A percentile compares a stretch with the other conserved stretches of the same genome.
phyloP scores from a whole-genome alignment of 2,797 vertebrate genomes.

The Pipistrellus pygmaeus region DNA sequence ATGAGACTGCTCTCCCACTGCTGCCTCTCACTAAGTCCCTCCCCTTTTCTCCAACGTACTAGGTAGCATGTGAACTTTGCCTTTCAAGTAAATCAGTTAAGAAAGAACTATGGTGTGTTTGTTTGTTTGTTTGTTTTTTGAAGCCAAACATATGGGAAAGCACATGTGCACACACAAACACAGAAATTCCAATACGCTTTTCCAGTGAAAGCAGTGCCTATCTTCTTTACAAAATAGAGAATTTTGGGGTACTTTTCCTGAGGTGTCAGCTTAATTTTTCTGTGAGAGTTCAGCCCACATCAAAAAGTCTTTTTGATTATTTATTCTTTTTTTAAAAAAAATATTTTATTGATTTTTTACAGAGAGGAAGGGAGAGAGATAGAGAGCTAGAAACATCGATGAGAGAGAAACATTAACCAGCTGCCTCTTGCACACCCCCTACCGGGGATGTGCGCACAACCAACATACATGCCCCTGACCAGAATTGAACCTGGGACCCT shows the following conservation, averaged over 20 bases:
- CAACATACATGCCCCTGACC: too few relatives aligned
- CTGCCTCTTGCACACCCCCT: too few relatives aligned
- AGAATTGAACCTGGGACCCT: too few relatives aligned
- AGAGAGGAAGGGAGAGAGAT: too few relatives aligned
- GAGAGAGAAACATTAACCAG: too few relatives aligned
- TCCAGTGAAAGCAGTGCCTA: neutral
- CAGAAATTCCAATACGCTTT: neutral
- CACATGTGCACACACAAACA: neutral
- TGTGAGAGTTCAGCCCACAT: conserved; percentile 44
- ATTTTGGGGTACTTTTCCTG: neutral
- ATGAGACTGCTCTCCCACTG: neutral
- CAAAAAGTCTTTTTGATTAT: conserved; percentile 71
- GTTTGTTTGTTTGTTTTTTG: neutral
- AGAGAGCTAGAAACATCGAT: too few relatives aligned
- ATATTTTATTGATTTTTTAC: too few relatives aligned
- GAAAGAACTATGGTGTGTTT: neutral
- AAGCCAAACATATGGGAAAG: neutral
- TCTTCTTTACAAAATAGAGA: neutral
- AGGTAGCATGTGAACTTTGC: neutral
- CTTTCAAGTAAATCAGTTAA: neutral
- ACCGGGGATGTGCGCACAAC: too few relatives aligned
- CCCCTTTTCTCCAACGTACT: neutral
- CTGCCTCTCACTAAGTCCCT: neutral
- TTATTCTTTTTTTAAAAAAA: conserved; percentile 43
- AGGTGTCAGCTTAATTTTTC: conserved; percentile 40